Evolutionary conservation across 2,113 vertebrate species (phyloP).

Genomic region (Sceloporus undulatus): DNA sequence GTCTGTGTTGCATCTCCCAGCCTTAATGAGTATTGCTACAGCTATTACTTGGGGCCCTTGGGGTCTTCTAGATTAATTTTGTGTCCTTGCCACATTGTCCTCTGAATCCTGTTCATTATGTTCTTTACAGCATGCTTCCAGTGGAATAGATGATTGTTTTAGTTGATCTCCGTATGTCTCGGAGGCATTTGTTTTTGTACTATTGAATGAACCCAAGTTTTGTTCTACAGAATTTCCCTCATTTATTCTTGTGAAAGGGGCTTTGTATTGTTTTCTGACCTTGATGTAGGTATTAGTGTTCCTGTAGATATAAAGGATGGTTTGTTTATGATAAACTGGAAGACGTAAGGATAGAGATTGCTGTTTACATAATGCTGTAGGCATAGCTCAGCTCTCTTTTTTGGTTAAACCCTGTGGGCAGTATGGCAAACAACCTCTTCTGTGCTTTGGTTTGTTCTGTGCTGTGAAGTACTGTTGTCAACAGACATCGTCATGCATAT

Average conservation of each 20-base stretch:
- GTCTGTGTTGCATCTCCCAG: not conserved
- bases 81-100: not conserved
- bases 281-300: conserved; percentile 51
- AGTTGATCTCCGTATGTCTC: not conserved
- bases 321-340: conserved; percentile 57
- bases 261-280: conserved; percentile 16
- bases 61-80: not conserved
- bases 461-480: not conserved
- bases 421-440: not conserved
- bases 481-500: not conserved
- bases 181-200: not conserved
- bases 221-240: not conserved
- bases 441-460: not conserved
- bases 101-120: not conserved
- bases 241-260: not conserved
- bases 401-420: conserved; percentile 11
- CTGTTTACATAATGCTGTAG: conserved; percentile 48
- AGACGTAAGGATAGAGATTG: conserved; percentile 52
- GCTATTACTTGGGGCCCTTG: not conserved
- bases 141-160: not conserved
- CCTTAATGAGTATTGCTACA: not conserved
- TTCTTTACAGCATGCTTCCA: conserved; percentile 32
- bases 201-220: not conserved
- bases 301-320: conserved; percentile 59
- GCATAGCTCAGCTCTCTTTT: conserved; percentile 16